Conservation (phyloP, 2,797 vertebrate species). For the Hapalemur alaotrensis region DNA sequence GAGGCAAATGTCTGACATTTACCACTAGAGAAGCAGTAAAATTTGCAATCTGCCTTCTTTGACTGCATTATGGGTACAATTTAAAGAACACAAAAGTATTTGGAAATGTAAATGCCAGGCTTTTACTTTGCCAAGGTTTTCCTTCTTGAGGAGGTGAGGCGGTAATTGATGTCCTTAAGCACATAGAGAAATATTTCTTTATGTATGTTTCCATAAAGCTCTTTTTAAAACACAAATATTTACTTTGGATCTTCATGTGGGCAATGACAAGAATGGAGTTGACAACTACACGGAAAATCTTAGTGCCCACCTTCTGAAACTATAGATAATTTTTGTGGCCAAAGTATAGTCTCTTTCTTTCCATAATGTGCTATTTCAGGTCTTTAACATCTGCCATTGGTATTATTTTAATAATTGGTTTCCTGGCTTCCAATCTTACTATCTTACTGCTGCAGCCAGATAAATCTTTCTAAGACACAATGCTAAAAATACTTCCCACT, state of each 20-base stretch:
- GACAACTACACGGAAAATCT: neutral
- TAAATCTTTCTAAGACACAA: slow-evolving; percentile 25
- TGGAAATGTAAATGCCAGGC: neutral
- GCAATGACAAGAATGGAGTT: neutral
- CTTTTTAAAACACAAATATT: neutral
- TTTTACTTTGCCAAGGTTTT: neutral
- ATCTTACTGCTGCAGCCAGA: neutral
- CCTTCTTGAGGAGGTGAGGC: neutral
- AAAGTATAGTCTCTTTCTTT: neutral
- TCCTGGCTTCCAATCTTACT: slow-evolving; percentile 28
- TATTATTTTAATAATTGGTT: slow-evolving; percentile 56
- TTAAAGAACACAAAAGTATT: neutral
- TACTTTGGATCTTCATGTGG: neutral
- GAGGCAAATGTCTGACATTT: neutral
- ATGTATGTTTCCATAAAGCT: neutral
- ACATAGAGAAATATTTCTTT: neutral
- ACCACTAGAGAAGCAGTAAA: neutral
- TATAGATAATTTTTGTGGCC: neutral
- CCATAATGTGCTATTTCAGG: neutral
- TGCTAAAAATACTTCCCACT: neutral
- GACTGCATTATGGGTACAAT: neutral
- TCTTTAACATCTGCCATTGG: slow-evolving; percentile 33
- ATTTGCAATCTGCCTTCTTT: neutral
- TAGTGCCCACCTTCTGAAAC: neutral
- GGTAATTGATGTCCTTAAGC: neutral